A percentile compares a stretch with the other conserved stretches of the same genome.
These are phyloP conservation scores for Sthenelais limicola DNA, from an alignment of 2,888 invertebrate species.

Conservation along the genomic window DNA sequence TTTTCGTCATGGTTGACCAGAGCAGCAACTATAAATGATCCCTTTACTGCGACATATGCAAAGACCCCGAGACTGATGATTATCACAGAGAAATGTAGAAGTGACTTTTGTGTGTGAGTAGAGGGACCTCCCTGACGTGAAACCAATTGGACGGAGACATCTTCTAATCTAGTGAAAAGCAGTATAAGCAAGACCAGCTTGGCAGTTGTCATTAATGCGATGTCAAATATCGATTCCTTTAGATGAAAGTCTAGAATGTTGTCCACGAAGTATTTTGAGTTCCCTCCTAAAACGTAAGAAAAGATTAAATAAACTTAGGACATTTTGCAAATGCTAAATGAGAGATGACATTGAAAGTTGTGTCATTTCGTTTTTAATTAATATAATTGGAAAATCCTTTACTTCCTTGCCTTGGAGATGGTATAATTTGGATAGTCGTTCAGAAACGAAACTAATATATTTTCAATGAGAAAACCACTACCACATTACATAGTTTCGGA, in stretches of 20 bases:
- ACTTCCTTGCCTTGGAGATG: too few species aligned
- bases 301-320: neutral
- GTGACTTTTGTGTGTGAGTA: slow-evolving; percentile 44
- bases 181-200: slow-evolving; percentile 59
- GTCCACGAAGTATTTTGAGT: slow-evolving; percentile 64
- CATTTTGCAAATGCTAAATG: too few species aligned
- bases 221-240: slow-evolving; percentile 65
- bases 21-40: slow-evolving; percentile 59
- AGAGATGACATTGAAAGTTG: too few species aligned
- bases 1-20: slow-evolving; percentile 51
- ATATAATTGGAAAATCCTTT: too few species aligned
- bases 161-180: slow-evolving; percentile 57
- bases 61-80: slow-evolving; percentile 51
- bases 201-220: slow-evolving; percentile 60
- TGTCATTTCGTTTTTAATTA: too few species aligned
- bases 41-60: slow-evolving; percentile 57
- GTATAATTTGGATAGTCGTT: too few species aligned
- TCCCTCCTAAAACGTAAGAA: slow-evolving; percentile 58
- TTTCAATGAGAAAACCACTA: too few species aligned
- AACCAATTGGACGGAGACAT: slow-evolving; percentile 52
- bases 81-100: slow-evolving; percentile 51
- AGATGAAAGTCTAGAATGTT: slow-evolving; percentile 63
- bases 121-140: slow-evolving; percentile 54
- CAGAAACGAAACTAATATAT: too few species aligned
- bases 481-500: too few species aligned